These are phyloP conservation scores for Cheiracanthium punctorium DNA, from an alignment of 2,888 invertebrate genomes.

Conservation along the genomic window DNA sequence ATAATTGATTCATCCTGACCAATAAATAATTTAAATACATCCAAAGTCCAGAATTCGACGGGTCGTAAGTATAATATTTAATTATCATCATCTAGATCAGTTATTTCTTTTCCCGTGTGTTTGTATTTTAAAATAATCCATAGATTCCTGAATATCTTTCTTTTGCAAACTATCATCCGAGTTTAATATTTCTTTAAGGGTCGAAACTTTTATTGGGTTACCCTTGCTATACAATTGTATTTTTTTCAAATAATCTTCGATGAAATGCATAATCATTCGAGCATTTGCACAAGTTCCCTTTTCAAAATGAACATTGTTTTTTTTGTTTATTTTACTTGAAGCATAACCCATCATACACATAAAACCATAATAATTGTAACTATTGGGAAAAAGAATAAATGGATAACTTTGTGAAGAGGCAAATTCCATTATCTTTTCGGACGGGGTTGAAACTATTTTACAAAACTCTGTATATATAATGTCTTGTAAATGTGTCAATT, in stretches of 20 bases:
- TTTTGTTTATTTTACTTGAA: not conserved
- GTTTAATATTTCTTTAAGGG: no score
- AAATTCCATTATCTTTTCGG: constrained; percentile 17
- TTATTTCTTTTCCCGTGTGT: no score
- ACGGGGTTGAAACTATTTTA: no score
- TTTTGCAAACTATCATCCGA: no score
- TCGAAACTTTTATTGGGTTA: no score
- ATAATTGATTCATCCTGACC: not conserved
- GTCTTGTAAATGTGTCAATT: constrained; percentile 25
- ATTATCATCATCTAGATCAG: no score
- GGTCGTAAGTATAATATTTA: no score
- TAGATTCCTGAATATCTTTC: no score
- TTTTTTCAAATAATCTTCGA: constrained; percentile 6
- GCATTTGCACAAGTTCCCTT: constrained; percentile 26
- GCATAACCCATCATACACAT: constrained; percentile 8
- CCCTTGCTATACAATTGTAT: not conserved
- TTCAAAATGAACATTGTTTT: constrained; percentile 12
- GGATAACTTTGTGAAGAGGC: constrained; percentile 28
- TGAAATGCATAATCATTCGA: constrained; percentile 6
- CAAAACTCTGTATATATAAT: not conserved
- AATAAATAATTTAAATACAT: constrained; percentile 20
- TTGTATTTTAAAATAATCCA: no score
- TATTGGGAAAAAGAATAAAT: constrained; percentile 25
- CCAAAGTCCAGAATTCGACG: not conserved
- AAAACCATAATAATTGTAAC: constrained; percentile 20